These are phyloP conservation scores for Mongoloraphidia duomilia DNA, from an alignment of 2,888 invertebrate species.

Conservation along the genomic window DNA sequence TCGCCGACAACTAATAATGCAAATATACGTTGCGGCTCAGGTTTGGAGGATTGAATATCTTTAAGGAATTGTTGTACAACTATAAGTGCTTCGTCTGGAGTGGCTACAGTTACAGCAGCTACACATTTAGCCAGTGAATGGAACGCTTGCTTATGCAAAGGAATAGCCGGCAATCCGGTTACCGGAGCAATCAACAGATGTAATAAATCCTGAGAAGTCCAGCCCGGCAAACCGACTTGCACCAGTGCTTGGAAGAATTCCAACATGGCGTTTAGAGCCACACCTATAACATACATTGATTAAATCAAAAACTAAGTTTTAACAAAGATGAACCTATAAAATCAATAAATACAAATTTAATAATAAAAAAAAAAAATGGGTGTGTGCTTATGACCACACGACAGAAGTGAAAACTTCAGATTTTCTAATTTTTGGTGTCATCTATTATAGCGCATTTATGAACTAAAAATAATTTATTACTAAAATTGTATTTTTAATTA, in stretches of 20 bases:
- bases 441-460: no score
- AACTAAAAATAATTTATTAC: no score
- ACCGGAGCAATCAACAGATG: conserved; percentile 57
- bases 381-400: no score
- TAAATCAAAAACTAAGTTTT: background rate
- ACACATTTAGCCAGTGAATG: conserved; percentile 95
- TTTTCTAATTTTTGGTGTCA: no score
- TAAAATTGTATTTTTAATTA: no score
- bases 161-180: conserved; percentile 13
- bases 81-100: conserved; percentile 52
- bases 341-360: background rate
- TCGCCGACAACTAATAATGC: conserved; percentile 91
- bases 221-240: conserved; percentile 60
- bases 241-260: conserved; percentile 90
- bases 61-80: conserved; percentile 51
- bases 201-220: conserved; percentile 69
- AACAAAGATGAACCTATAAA: conserved; percentile 6
- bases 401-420: no score
- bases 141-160: conserved; percentile 62
- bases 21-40: conserved; percentile 79
- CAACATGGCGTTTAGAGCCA: conserved; percentile 78
- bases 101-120: conserved; percentile 78
- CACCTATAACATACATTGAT: conserved; percentile 39
- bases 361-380: background rate
- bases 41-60: conserved; percentile 54